These are phyloP conservation scores for Smutsia gigantea DNA, from an alignment of 2,797 vertebrate species.

Conservation along the genomic window DNA sequence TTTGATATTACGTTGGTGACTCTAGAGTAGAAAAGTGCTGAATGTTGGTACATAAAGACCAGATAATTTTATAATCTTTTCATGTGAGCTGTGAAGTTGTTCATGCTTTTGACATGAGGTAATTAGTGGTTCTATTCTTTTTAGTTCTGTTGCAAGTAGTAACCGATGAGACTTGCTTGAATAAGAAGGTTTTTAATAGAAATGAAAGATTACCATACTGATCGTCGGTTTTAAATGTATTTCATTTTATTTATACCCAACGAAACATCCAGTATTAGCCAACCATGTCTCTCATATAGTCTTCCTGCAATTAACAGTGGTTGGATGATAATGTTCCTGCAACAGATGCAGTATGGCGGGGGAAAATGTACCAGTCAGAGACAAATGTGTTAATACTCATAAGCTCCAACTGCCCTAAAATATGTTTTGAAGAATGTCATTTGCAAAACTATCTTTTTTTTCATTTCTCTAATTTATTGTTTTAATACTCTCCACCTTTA, in stretches of 20 bases:
- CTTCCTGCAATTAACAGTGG: background rate
- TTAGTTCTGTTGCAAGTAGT: background rate
- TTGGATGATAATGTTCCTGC: background rate
- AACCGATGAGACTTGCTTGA: background rate
- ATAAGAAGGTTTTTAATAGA: background rate
- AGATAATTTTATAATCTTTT: background rate
- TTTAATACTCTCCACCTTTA: background rate
- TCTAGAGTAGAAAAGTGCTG: background rate
- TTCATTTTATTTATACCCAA: background rate
- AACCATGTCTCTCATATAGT: background rate
- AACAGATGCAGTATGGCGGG: background rate
- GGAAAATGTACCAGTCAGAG: background rate
- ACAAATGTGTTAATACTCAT: background rate
- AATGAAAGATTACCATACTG: background rate
- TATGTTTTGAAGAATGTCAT: background rate
- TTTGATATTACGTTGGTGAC: background rate
- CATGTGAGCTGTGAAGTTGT: background rate
- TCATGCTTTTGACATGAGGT: background rate
- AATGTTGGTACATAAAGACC: background rate
- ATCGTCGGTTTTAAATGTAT: background rate
- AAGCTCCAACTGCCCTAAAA: background rate
- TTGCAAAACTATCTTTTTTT: background rate
- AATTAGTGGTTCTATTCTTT: background rate
- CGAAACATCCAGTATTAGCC: background rate
- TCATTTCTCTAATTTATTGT: background rate